These are phyloP conservation scores for Argyra leucocephala DNA, from an alignment of 2,888 invertebrate genomes.

Conservation along the genomic window DNA sequence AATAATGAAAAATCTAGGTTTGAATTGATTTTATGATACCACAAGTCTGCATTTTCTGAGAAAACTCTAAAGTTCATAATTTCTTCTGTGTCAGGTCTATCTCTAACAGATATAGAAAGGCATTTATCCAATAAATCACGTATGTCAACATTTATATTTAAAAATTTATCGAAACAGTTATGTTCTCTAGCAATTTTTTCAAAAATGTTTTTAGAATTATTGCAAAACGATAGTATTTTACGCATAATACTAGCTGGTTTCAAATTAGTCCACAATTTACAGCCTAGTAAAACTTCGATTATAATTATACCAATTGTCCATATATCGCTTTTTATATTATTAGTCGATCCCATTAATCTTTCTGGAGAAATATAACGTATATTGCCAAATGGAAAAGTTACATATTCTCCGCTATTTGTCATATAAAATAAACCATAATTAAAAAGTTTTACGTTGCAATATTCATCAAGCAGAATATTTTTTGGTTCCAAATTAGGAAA, in stretches of 20 bases:
- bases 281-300: slow-evolving; percentile 64
- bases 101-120: slow-evolving; percentile 56
- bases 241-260: slow-evolving; percentile 63
- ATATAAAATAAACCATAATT: slow-evolving; percentile 91
- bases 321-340: slow-evolving; percentile 74
- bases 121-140: slow-evolving; percentile 59
- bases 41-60: slow-evolving; percentile 39
- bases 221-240: slow-evolving; percentile 56
- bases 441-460: slow-evolving; percentile 70
- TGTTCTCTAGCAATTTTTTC: slow-evolving; percentile 72
- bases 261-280: slow-evolving; percentile 60
- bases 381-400: slow-evolving; percentile 79
- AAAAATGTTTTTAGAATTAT: slow-evolving; percentile 43
- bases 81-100: slow-evolving; percentile 52
- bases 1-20: slow-evolving; percentile 26
- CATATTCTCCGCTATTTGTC: slow-evolving; percentile 76
- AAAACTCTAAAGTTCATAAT: slow-evolving; percentile 51
- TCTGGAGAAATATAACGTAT: slow-evolving; percentile 76
- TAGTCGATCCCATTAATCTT: slow-evolving; percentile 55
- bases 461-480: slow-evolving; percentile 67
- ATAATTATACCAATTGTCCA: slow-evolving; percentile 92
- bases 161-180: slow-evolving; percentile 47
- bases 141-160: slow-evolving; percentile 29
- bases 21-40: slow-evolving; percentile 34
- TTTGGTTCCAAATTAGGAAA: slow-evolving; percentile 74